phyloP scores from a whole-genome alignment of 2,888 invertebrate genomes.

The Sesia bembeciformis region DNA sequence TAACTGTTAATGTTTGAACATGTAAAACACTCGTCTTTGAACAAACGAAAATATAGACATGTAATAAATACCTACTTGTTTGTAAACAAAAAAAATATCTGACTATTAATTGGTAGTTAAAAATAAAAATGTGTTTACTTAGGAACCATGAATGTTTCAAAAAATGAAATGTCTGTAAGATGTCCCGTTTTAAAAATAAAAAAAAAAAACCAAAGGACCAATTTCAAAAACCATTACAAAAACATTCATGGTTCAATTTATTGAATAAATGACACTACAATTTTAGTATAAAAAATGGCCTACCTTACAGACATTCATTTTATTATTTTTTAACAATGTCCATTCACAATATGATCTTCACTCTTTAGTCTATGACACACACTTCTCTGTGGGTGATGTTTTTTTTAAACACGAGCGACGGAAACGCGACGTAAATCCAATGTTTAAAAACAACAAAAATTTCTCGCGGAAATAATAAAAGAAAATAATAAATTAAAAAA shows the following conservation, averaged over 20 bases:
- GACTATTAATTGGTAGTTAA: too few species aligned
- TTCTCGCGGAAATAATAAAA: conserved; percentile 8
- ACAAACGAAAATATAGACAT: too few species aligned
- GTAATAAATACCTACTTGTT: too few species aligned
- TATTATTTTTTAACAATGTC: conserved; percentile 41
- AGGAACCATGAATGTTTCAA: conserved; percentile 63
- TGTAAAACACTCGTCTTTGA: too few species aligned
- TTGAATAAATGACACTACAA: conserved; percentile 15
- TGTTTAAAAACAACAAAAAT: conserved; percentile 7
- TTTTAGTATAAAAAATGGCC: conserved; percentile 50
- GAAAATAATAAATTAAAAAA: conserved; percentile 12
- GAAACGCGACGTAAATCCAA: conserved; percentile 1
- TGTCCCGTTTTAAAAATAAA: conserved; percentile 24
- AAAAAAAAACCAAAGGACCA: conserved; percentile 12
- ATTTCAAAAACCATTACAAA: conserved; percentile 12
- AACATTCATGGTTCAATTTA: conserved; percentile 65
- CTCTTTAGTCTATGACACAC: conserved; percentile 22
- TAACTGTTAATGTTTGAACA: too few species aligned
- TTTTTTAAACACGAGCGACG: background rate
- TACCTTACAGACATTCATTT: conserved; percentile 72
- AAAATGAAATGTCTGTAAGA: conserved; percentile 68
- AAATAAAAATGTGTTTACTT: too few species aligned
- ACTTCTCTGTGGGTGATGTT: conserved; percentile 1
- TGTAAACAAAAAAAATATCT: too few species aligned
- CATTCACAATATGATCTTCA: conserved; percentile 67